Base-by-base conservation (phyloP, 2,797 vertebrate genomes). In the Hipposideros larvatus region DNA sequence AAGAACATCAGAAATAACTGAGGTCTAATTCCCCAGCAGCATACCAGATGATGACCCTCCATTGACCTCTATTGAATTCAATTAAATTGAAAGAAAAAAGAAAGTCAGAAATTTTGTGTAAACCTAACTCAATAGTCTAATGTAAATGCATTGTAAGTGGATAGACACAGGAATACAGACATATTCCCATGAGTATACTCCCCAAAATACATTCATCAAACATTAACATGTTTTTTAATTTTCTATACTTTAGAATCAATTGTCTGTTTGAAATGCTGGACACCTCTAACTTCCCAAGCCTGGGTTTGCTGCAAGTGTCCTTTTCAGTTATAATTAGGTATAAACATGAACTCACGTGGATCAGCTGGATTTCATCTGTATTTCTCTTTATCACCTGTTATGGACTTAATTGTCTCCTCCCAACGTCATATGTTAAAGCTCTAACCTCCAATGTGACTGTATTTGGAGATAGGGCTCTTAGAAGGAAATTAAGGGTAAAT, bases 1-100 rank as follows among this genome's bases (percentile, higher is more conserved):
- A 31, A 16, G 14, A 71, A 82, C 19, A 21, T 95, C 43, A 91
- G n/a, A 95, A 92, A 87, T 90, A 92, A 92, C 10, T 28, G 57
- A 77, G 13, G 80, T 86, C 11, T 77, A 48, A 63, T 83, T 85
- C 14, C 28, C 79, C 3, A 90, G 34, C 24, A 71, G 31, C 5
- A 71, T 34, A 73, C 21, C 6, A 68, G 22, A 65, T 92, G 18
- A 90, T 10, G 13, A 28, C 7, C 21, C 19, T 74, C 15, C 31
- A 21, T 1, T 96, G 24, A 68, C 13, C 6, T 68, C n/a, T 53
- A 66, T 3, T 91, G 61, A 71, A 24, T 65, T 91, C 22, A 73
- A 24, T 71, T 87, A 2, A 74, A 26, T 87, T 68, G 18, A 85
- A 91, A 85, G 37, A 53, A 78, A 88, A 86, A 84, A 89, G 55